Evolutionary conservation across 2,888 invertebrate species (phyloP).

Genomic region (Drosophila neutralis): DNA sequence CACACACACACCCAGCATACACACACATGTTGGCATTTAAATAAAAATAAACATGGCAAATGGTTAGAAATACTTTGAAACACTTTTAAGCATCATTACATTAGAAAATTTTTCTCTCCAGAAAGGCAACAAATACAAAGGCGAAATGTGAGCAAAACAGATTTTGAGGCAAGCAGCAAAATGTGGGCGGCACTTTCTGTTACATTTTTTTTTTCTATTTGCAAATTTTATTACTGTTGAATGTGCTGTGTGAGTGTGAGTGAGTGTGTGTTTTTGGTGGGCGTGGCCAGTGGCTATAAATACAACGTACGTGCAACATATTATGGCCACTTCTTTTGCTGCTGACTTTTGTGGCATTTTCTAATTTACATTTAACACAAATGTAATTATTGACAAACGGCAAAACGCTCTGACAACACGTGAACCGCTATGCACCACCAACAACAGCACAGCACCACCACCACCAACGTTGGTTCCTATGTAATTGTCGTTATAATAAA

Average conservation of each 20-base stretch:
- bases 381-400: conserved; percentile 74
- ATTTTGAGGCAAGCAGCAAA: conserved; percentile 31
- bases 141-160: conserved; percentile 42
- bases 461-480: conserved; percentile 34
- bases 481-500: conserved; percentile 82
- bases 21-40: conserved; percentile 74
- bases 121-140: conserved; percentile 28
- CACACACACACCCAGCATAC: conserved; percentile 4
- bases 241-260: conserved; percentile 10
- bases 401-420: conserved; percentile 58
- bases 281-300: conserved; percentile 46
- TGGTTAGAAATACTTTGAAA: conserved; percentile 76
- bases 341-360: conserved; percentile 62
- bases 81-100: conserved; percentile 82
- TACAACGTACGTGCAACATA: conserved; percentile 34
- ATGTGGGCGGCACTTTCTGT: conserved; percentile 43
- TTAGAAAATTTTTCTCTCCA: conserved; percentile 66
- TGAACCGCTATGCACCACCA: conserved; percentile 32
- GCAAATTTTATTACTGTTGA: conserved; percentile 44
- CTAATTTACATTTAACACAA: conserved; percentile 78
- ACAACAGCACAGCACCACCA: conserved; percentile 11
- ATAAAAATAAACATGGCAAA: conserved; percentile 79
- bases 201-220: background rate
- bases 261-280: conserved; percentile 28
- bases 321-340: conserved; percentile 51